phyloP scores from a whole-genome alignment of 53 echinoderm and acorn worm species.

The Apostichopus leukothele region DNA sequence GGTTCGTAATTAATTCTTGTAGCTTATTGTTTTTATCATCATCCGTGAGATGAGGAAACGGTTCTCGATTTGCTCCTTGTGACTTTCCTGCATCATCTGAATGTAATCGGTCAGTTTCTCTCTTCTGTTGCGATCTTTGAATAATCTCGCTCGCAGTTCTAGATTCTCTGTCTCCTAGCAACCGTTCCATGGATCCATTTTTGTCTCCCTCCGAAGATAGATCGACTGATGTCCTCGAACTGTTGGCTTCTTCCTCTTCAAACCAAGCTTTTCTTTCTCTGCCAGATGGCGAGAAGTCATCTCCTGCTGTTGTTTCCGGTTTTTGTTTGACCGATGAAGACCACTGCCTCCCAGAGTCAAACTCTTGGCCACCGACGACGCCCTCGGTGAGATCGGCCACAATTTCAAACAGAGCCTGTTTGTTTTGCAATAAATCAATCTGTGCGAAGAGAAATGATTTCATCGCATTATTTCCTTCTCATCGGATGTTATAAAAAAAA shows the following conservation, averaged over 20 bases:
- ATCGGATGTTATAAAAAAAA: too few species aligned
- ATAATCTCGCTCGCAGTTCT: background rate
- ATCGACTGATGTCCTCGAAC: background rate
- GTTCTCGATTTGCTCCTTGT: background rate
- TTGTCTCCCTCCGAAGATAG: background rate
- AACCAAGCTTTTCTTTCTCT: slow-evolving; percentile 17
- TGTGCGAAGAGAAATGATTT: background rate
- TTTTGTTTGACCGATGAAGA: background rate
- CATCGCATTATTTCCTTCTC: too few species aligned
- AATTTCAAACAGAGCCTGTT: slow-evolving; percentile 68
- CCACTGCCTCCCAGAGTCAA: slow-evolving; percentile 47
- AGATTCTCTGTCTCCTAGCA: background rate
- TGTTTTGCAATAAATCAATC: slow-evolving; percentile 71
- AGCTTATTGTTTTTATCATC: background rate
- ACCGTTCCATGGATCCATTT: background rate
- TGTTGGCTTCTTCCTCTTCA: background rate
- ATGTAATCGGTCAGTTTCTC: background rate
- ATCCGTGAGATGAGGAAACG: slow-evolving; percentile 29
- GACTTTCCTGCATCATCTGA: background rate
- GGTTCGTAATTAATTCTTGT: background rate
- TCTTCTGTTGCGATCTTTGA: background rate
- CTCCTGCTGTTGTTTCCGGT: background rate
- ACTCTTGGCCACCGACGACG: slow-evolving; percentile 53
- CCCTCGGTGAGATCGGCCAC: slow-evolving; percentile 82
- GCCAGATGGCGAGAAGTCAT: background rate